Base-by-base conservation (phyloP, 2,797 vertebrate species). In the Sebastolobus altivelis region DNA sequence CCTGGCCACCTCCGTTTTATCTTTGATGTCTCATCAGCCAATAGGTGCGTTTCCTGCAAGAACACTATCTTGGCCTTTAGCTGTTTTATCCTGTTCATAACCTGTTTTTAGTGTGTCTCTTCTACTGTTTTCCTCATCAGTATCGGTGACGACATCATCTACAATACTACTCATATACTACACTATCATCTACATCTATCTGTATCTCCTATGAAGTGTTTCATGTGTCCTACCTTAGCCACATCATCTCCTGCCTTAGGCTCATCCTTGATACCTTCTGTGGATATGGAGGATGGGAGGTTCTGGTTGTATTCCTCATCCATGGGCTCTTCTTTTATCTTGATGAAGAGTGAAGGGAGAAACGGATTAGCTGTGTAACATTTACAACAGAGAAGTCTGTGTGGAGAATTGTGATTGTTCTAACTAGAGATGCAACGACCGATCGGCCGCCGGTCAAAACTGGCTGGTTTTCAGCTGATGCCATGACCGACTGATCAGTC, bases 301-400 rank as follows among this genome's bases (percentile, higher is more conserved):
- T 93, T 96, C 86, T 94, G 96, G 88, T 95, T 96, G 94, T 97
- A 98, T 83, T 96, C 97, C 82, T 98, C 97, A 90, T 99, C 97
- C 81, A 96, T 88, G 69, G 97, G 97, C 92, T 99, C 98, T 86
- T 98, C 96, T 94, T 99, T 99, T 86, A 99, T 97, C 95, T 97
- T 95, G 89, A 97, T 84, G 73, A 94, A 80, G 65, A 94, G 72
- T 52, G 93, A 91, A 86, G 93, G 94, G 8, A 77, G 25, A 66
- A 7, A 91, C 67, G 79, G 88, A 88, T 95, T 87, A 91, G 93
- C 93, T 90, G 92, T 93, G 10, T 43, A 22, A 63, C 14, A 33
- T 55, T 55, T 31, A 35, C 3, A 55, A 35, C 3, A 12, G 22
- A 46, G 20, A 25, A 38, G 46, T 76, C n/a, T 31, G 14, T 29